phyloP scores from a whole-genome alignment of 2,113 vertebrate species.

The Archilochus colubris region DNA sequence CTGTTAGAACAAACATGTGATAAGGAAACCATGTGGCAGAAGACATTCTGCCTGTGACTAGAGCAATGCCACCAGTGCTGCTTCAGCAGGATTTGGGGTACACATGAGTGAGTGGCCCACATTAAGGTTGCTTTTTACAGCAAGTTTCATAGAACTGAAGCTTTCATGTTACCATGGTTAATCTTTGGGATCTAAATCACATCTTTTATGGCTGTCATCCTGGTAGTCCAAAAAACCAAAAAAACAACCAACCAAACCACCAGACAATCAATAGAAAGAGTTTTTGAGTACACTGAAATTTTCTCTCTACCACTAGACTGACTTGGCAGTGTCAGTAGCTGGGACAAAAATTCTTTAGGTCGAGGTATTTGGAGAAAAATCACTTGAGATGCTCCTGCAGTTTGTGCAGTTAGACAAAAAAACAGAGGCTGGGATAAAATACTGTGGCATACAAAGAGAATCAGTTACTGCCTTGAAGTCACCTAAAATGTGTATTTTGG shows the following conservation, averaged over 20 bases:
- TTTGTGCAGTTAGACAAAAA: constrained; percentile 26
- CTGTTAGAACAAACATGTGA: neutral
- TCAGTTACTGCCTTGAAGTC: neutral
- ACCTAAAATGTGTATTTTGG: neutral
- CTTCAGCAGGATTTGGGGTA: neutral
- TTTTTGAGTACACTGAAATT: neutral
- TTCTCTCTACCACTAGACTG: neutral
- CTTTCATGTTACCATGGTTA: neutral
- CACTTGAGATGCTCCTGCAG: neutral
- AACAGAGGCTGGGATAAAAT: neutral
- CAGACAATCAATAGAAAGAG: neutral
- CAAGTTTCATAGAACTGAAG: neutral
- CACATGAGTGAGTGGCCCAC: neutral
- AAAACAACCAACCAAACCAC: neutral
- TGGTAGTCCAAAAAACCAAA: neutral
- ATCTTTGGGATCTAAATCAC: neutral
- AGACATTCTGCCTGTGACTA: neutral
- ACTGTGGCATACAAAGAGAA: neutral
- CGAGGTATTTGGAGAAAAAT: constrained; percentile 29
- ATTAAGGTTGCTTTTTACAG: neutral
- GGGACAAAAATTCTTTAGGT: constrained; percentile 31
- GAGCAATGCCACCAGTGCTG: neutral
- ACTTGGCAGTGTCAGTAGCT: neutral
- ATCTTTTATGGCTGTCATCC: neutral
- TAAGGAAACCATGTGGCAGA: neutral